Evolutionary conservation across 2,888 invertebrate species (phyloP).

Genomic region (Mesorhabditis sp.): DNA sequence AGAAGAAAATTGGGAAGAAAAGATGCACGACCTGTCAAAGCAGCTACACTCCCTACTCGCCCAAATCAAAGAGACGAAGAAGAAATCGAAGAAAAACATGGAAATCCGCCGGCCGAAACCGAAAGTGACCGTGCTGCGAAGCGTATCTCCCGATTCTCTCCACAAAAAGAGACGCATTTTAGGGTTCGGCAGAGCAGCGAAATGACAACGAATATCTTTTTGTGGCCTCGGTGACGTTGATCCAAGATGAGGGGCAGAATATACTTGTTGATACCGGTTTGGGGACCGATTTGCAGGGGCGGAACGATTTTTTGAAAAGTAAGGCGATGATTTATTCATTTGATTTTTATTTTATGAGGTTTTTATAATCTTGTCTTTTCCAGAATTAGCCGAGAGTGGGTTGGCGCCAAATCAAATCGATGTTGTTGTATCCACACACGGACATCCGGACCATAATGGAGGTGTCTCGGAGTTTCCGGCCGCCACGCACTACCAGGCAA

Average conservation of each 20-base stretch:
- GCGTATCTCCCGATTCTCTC: constrained; percentile 13
- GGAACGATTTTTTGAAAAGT: constrained; percentile 48
- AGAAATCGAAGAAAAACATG: constrained; percentile 13
- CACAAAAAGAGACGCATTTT: constrained; percentile 8
- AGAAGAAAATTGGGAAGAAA: constrained; percentile 7
- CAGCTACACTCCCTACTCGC: neutral
- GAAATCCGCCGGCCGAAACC: constrained; percentile 12
- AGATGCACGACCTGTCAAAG: neutral
- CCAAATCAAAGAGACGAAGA: constrained; percentile 4
- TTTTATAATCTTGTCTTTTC: constrained; percentile 6
- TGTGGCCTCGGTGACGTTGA: constrained; percentile 50
- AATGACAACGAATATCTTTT: constrained; percentile 45
- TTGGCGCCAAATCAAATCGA: constrained; percentile 47
- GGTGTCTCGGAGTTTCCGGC: constrained; percentile 42
- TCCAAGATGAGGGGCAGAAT: constrained; percentile 43
- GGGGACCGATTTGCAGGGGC: constrained; percentile 54
- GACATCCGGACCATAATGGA: constrained; percentile 52
- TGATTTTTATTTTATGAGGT: constrained; percentile 7
- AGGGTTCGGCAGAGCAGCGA: constrained; percentile 53
- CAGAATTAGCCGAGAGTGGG: constrained; percentile 30
- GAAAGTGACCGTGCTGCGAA: constrained; percentile 20
- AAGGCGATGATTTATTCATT: constrained; percentile 9
- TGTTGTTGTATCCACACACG: constrained; percentile 54
- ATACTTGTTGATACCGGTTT: constrained; percentile 55
- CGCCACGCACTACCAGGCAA: constrained; percentile 36